phyloP scores from a whole-genome alignment of 1,140 invertebrate species.

The Solenopsis fugax region DNA sequence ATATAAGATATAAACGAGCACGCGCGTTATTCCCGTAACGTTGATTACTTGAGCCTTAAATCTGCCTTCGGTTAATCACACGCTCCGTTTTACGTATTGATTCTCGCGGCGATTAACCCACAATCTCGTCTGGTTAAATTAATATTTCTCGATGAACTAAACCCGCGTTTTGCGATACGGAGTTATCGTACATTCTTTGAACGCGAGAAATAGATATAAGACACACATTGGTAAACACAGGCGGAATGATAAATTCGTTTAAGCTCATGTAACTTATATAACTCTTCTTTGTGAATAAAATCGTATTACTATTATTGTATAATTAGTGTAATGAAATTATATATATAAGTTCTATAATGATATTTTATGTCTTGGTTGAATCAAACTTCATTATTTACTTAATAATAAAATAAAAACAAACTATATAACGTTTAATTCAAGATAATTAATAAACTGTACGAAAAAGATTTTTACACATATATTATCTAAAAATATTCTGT shows the following conservation, averaged over 20 bases:
- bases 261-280: background rate
- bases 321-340: background rate
- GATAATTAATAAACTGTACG: background rate
- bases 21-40: constrained; percentile 12
- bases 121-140: constrained; percentile 14
- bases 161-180: background rate
- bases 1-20: background rate
- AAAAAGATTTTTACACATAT: background rate
- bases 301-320: background rate
- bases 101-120: background rate
- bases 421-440: background rate
- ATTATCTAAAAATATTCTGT: background rate
- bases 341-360: background rate
- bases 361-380: background rate
- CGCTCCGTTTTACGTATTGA: background rate
- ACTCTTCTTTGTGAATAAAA: background rate
- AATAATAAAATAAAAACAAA: background rate
- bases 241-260: background rate
- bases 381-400: background rate
- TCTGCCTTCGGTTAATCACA: constrained; percentile 6
- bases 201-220: background rate
- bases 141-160: background rate
- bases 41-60: constrained; percentile 31
- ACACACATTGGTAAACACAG: background rate
- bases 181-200: background rate